A percentile compares a stretch with the other conserved stretches of the same genome.
phyloP scores from a whole-genome alignment of 2,888 invertebrate genomes.

The Caenorhabditis virilis region DNA sequence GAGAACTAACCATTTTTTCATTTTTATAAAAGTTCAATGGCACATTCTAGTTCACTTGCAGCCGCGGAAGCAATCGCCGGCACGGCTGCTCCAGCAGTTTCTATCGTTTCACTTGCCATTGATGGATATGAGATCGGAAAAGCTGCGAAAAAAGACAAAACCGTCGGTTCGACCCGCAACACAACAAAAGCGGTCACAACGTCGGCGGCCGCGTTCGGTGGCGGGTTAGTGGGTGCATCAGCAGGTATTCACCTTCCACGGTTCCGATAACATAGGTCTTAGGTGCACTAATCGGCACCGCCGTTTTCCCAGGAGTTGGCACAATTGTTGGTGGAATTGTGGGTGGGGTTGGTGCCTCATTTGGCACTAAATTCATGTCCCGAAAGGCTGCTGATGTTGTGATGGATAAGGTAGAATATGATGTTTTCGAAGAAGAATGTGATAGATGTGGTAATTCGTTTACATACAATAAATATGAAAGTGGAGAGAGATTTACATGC shows the following conservation, averaged over 20 bases:
- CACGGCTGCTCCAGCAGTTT: background rate
- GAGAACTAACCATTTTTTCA: too few relatives aligned
- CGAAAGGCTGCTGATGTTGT: background rate
- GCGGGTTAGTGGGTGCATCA: conserved; percentile 13
- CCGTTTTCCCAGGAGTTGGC: conserved; percentile 21
- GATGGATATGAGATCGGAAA: conserved; percentile 24
- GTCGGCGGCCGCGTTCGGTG: conserved; percentile 13
- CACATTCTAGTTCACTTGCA: too few relatives aligned
- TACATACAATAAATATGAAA: background rate
- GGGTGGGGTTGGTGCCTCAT: conserved; percentile 9
- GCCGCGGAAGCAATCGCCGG: background rate
- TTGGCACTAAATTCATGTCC: background rate
- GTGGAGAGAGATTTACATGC: background rate
- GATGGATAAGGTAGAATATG: background rate
- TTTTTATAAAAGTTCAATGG: too few relatives aligned
- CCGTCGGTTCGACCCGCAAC: background rate
- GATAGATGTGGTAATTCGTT: background rate
- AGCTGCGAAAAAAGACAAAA: conserved; percentile 20
- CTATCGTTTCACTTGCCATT: conserved; percentile 18
- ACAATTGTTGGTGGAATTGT: conserved; percentile 22
- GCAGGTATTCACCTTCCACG: conserved; percentile 3
- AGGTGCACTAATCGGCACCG: conserved; percentile 24
- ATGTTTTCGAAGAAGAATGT: background rate
- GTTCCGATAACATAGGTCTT: background rate
- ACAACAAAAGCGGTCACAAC: conserved; percentile 5